Evolutionary conservation across 2,113 vertebrate species (phyloP), one percentile per base, ranked within the genome.

Genomic region (Asarcornis scutulata): DNA sequence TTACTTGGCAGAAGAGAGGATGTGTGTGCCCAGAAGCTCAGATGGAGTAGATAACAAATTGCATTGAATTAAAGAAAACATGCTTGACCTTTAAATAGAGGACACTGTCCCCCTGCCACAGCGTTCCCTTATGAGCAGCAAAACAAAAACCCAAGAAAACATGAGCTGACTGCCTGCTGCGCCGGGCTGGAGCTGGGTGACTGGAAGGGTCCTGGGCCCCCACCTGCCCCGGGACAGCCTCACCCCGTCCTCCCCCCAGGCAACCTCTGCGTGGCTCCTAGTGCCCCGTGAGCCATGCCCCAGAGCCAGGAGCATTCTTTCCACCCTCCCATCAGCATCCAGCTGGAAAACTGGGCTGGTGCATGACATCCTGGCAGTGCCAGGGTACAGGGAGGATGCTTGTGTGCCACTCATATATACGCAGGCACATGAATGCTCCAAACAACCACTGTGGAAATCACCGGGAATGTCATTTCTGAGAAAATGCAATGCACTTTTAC

Each of bases 271-370:
- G 13, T 42, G 34, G 17, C 64, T 87, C 34, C 60, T 56, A 52
- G 27, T 10, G 1, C 36, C 80, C 29, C 23, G 48, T n/a, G 26
- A 66, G 29, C 36, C 0, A 0, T 58, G n/a, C 22, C n/a, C 36
- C 12, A 63, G 83, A 86, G 26, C 31, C 77, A 76, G 34, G 72
- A 0, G 0, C 27, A 63, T 15, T 15, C 62, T 27, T 40, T 27
- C 62, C 62, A 63, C 25, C 16, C 60, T 38, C 36, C 25, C 36
- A 23, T 23, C 50, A 13, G 50, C 50, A 52, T 52, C 23, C 50
- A 23, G 50, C 22, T 52, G 50, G 50, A 52, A 52, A 52, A 52
- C 23, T 52, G 50, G 22, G 50, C 50, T 25, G 50, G 50, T 25
- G 23, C 50, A 52, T 23, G 23, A 23, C 50, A 25, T 52, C 50